Conservation (phyloP, 2,888 invertebrate genomes). For the Muscina levida region DNA sequence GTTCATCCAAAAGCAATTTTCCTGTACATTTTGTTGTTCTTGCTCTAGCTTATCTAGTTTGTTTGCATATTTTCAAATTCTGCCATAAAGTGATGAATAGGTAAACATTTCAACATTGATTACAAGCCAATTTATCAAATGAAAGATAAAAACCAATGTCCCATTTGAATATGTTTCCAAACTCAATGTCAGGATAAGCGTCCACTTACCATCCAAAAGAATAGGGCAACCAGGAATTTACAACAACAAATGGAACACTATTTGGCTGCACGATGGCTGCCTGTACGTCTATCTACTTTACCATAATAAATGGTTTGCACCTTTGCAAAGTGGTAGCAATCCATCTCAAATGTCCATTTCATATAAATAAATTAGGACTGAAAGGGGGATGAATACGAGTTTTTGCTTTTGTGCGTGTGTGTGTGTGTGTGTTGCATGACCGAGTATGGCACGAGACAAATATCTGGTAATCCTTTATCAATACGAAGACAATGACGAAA, state of each 20-base stretch:
- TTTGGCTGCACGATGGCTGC: slow-evolving; percentile 47
- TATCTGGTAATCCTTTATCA: slow-evolving; percentile 57
- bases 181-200: not conserved
- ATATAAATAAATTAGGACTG: slow-evolving; percentile 67
- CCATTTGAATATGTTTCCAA: slow-evolving; percentile 53
- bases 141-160: slow-evolving; percentile 62
- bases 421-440: slow-evolving; percentile 15
- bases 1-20: slow-evolving; percentile 35
- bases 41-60: not conserved
- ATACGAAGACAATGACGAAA: slow-evolving; percentile 43
- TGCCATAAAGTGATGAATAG: slow-evolving; percentile 59
- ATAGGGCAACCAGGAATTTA: no score
- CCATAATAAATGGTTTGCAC: slow-evolving; percentile 65
- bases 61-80: slow-evolving; percentile 12
- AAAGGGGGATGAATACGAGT: slow-evolving; percentile 6
- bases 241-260: slow-evolving; percentile 4
- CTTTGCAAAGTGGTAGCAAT: slow-evolving; percentile 64
- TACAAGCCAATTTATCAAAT: slow-evolving; percentile 66
- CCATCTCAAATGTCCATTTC: slow-evolving; percentile 69
- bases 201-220: slow-evolving; percentile 25
- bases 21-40: not conserved
- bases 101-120: slow-evolving; percentile 66
- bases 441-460: slow-evolving; percentile 52
- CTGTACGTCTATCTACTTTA: slow-evolving; percentile 38
- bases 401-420: slow-evolving; percentile 12